Percentiles rank a stretch among this genome's conserved stretches.
These are phyloP conservation scores for Pristionchus exspectatus DNA, from an alignment of 2,888 invertebrate genomes.

Conservation along the genomic window DNA sequence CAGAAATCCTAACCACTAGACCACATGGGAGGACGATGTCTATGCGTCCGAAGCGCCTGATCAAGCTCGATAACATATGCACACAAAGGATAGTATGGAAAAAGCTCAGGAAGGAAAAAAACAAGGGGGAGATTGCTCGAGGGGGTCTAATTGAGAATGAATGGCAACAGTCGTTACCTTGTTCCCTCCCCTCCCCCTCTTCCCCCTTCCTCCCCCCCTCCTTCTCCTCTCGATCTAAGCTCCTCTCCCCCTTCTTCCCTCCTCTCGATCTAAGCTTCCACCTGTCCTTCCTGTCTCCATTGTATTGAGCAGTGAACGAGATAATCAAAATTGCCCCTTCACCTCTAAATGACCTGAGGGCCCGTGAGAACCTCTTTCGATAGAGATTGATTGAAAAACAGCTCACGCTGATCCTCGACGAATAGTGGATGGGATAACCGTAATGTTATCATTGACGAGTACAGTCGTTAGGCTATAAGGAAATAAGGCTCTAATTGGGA, in stretches of 20 bases:
- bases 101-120: background rate
- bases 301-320: constrained; percentile 28
- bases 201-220: background rate
- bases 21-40: constrained; percentile 67
- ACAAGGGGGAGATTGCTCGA: background rate
- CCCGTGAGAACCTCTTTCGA: background rate
- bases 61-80: background rate
- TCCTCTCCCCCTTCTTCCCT: too few relatives aligned
- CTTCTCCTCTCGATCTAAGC: constrained; percentile 28
- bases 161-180: constrained; percentile 42
- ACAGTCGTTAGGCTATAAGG: background rate
- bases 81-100: background rate
- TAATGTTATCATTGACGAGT: background rate
- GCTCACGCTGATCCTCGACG: background rate
- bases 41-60: background rate
- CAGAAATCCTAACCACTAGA: constrained; percentile 77
- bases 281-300: constrained; percentile 42
- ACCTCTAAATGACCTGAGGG: background rate
- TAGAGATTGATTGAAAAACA: background rate
- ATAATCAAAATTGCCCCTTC: constrained; percentile 8
- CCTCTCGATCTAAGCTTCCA: constrained; percentile 44
- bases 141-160: constrained; percentile 43
- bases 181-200: background rate
- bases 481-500: background rate
- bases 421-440: background rate